A percentile compares a stretch with the other conserved stretches of the same genome.
Conservation (phyloP, 2,888 invertebrate genomes). For the Tipula unca region DNA sequence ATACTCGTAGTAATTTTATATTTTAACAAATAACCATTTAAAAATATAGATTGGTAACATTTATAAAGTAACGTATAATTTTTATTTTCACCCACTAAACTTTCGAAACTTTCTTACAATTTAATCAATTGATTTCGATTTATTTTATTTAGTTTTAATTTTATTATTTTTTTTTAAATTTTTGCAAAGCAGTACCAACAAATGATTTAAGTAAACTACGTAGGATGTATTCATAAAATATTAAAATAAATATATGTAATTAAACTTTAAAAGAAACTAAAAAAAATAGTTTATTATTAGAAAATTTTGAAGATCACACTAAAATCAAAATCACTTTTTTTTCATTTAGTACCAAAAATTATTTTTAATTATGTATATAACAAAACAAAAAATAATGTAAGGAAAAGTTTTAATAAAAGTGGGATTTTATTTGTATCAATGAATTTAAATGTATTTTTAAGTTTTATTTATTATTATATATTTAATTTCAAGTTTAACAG, state of each 20-base stretch:
- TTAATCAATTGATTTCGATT: too few relatives aligned
- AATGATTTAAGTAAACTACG: not conserved
- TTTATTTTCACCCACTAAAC: not conserved
- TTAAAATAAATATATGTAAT: not conserved
- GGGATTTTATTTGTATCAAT: not conserved
- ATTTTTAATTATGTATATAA: not conserved
- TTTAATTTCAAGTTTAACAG: not conserved
- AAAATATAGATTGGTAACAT: too few relatives aligned
- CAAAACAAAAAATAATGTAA: not conserved
- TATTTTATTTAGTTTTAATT: not conserved
- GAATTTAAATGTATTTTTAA: not conserved
- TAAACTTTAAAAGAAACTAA: not conserved
- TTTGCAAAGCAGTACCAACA: not conserved
- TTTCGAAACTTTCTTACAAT: not conserved
- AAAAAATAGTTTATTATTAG: not conserved
- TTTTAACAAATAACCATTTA: not conserved
- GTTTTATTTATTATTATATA: not conserved
- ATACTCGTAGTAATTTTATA: not conserved
- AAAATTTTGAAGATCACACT: not conserved
- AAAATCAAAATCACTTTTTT: not conserved
- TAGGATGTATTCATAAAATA: not conserved
- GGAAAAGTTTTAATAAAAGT: not conserved
- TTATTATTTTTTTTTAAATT: not conserved
- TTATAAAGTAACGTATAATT: not conserved
- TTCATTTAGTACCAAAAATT: not conserved